Conservation (phyloP, 2,888 invertebrate species). For the Cantharis nigra region DNA sequence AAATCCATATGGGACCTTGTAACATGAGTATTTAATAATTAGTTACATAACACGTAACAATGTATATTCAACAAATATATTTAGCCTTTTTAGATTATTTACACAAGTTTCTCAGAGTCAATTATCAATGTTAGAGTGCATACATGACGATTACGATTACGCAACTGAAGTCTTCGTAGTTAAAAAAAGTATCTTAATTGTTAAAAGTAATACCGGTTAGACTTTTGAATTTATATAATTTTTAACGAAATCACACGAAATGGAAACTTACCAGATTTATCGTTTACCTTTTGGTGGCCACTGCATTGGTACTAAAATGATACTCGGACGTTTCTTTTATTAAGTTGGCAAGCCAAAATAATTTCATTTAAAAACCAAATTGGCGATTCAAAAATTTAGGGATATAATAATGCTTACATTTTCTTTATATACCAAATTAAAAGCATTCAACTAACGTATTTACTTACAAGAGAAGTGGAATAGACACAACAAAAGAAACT, state of each 20-base stretch:
- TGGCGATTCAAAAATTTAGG: background rate
- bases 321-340: background rate
- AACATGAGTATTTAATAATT: conserved; percentile 25
- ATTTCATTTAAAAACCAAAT: background rate
- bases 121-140: background rate
- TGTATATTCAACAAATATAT: background rate
- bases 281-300: background rate
- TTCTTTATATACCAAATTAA: conserved; percentile 16
- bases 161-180: background rate
- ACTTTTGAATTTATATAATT: background rate
- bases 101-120: background rate
- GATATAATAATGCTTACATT: background rate
- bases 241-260: background rate
- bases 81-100: background rate
- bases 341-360: background rate
- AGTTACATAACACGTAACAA: conserved; percentile 18
- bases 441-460: conserved; percentile 18
- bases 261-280: background rate
- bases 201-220: background rate
- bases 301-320: background rate
- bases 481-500: conserved; percentile 22
- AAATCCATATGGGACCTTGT: conserved; percentile 36
- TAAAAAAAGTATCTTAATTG: background rate
- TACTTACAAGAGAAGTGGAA: conserved; percentile 19
- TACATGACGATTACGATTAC: background rate